A percentile compares a stretch with the other conserved stretches of the same genome.
Evolutionary conservation across 2,113 vertebrate species (phyloP).

Genomic region (Acrocephalus kingi): DNA sequence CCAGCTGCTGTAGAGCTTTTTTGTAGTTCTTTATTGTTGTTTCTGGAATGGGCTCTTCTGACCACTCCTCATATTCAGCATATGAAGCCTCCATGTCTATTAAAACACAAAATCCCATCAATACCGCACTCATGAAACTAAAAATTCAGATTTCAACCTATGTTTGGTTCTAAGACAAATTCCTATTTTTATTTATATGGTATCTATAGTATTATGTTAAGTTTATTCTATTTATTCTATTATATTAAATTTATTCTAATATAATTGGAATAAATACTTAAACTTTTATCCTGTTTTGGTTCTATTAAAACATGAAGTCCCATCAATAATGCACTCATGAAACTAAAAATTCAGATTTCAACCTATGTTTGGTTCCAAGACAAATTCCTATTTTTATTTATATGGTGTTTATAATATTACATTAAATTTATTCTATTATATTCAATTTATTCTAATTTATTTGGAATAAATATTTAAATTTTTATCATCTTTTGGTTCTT

Average conservation of each 20-base stretch:
- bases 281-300: no score
- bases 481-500: background rate
- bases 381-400: background rate
- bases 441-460: no score
- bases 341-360: background rate
- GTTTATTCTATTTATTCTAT: no score
- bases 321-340: background rate
- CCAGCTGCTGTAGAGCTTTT: conserved; percentile 85
- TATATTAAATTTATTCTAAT: no score
- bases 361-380: background rate
- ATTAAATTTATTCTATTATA: no score
- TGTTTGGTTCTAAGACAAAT: background rate
- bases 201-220: no score
- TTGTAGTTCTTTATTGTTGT: conserved; percentile 80
- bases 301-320: conserved; percentile 65
- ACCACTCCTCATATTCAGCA: conserved; percentile 93
- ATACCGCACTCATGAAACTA: background rate
- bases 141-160: background rate
- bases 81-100: conserved; percentile 92
- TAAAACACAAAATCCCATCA: background rate
- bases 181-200: rapidly evolving
- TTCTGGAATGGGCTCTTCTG: conserved; percentile 83
- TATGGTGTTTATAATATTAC: rapidly evolving
- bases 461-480: background rate
- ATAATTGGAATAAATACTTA: no score